These are phyloP conservation scores for Crepidodera aurea DNA, from an alignment of 2,888 invertebrate species.

Conservation along the genomic window DNA sequence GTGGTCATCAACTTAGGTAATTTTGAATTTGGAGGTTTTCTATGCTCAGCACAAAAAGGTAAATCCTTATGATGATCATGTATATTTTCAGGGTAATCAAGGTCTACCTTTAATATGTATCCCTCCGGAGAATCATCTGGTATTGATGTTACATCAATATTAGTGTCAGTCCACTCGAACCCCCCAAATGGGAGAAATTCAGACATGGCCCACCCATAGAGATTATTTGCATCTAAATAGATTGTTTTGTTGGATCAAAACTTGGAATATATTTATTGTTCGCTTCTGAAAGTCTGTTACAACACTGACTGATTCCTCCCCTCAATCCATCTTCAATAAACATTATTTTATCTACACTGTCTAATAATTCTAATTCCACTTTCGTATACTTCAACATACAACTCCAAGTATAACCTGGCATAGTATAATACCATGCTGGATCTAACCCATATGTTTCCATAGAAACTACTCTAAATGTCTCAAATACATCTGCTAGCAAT, in stretches of 20 bases:
- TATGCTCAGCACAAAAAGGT: constrained; percentile 48
- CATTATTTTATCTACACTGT: constrained; percentile 49
- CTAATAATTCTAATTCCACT: constrained; percentile 45
- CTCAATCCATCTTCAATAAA: constrained; percentile 51
- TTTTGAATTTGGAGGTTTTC: constrained; percentile 32
- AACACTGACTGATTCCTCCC: constrained; percentile 49
- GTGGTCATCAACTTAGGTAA: constrained; percentile 41
- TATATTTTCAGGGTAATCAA: too few species aligned
- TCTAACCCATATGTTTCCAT: constrained; percentile 50
- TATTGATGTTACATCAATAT: constrained; percentile 27
- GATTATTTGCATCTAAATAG: constrained; percentile 34
- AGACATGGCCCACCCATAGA: constrained; percentile 44
- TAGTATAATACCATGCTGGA: constrained; percentile 47
- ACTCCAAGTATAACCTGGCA: constrained; percentile 49
- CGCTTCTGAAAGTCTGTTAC: constrained; percentile 50
- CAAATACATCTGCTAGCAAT: constrained; percentile 54
- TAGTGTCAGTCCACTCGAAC: constrained; percentile 23
- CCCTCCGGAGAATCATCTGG: constrained; percentile 24
- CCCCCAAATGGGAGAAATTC: constrained; percentile 45
- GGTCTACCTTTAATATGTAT: too few species aligned
- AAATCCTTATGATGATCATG: too few species aligned
- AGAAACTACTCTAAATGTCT: constrained; percentile 52
- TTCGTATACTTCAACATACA: constrained; percentile 47
- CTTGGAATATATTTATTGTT: constrained; percentile 49
- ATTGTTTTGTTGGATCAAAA: constrained; percentile 10